Evolutionary conservation across 2,888 invertebrate genomes (phyloP).

Genomic region (Maniola hyperantus): DNA sequence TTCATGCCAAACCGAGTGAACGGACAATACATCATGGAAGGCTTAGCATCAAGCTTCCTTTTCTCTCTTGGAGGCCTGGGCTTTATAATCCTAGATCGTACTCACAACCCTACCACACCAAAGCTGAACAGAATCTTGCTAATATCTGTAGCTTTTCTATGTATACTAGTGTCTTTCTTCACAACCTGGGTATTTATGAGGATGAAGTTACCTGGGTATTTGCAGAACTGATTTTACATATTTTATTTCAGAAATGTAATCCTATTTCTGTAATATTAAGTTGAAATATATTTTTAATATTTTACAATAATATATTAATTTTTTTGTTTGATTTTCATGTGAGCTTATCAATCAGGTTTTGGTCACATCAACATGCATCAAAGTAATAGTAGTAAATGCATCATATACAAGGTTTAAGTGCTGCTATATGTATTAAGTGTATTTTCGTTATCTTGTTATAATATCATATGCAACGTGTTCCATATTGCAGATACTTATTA

Average conservation of each 20-base stretch:
- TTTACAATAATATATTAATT: neutral
- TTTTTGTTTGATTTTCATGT: neutral
- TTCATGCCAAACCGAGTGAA: conserved; percentile 99
- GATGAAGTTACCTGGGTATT: conserved; percentile 96
- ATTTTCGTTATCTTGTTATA: too few relatives aligned
- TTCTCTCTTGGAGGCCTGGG: conserved; percentile 98
- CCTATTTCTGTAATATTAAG: conserved; percentile 25
- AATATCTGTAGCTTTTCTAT: conserved; percentile 94
- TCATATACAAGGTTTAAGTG: too few relatives aligned
- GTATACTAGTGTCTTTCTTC: conserved; percentile 96
- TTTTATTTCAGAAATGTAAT: conserved; percentile 9
- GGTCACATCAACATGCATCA: neutral
- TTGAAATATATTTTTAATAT: conserved; percentile 35
- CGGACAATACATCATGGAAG: conserved; percentile 99
- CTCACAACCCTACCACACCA: conserved; percentile 93
- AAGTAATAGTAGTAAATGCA: too few relatives aligned
- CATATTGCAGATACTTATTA: too few relatives aligned
- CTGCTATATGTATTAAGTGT: too few relatives aligned
- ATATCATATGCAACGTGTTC: too few relatives aligned
- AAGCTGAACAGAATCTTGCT: conserved; percentile 95
- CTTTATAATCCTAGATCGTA: conserved; percentile 97
- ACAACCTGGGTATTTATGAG: conserved; percentile 99
- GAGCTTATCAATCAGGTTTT: neutral
- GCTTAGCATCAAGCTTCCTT: conserved; percentile 97
- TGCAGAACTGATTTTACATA: conserved; percentile 80